A percentile compares a stretch with the other conserved stretches of the same genome.
phyloP scores from a whole-genome alignment of 2,888 invertebrate species.

The Lydus trimaculatus region DNA sequence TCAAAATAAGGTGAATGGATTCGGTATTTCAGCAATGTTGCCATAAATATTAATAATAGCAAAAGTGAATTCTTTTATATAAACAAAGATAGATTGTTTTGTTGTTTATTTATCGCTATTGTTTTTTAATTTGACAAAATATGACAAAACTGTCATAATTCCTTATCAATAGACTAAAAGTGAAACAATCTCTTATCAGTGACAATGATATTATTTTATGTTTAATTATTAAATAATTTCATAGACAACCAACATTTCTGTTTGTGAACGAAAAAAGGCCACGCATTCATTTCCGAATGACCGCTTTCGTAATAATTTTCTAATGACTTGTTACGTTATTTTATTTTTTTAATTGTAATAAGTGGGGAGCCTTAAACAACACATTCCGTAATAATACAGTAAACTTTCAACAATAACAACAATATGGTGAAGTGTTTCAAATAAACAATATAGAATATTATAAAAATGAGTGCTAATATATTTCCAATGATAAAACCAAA shows the following conservation, averaged over 20 bases:
- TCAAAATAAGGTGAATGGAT: no score
- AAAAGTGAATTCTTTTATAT: background rate
- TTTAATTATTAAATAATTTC: background rate
- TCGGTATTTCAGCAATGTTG: no score
- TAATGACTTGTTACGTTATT: slow-evolving; percentile 19
- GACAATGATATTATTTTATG: background rate
- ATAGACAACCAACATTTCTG: slow-evolving; percentile 5
- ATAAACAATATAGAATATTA: background rate
- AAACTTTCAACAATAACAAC: slow-evolving; percentile 21
- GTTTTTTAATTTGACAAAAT: background rate
- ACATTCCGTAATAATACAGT: slow-evolving; percentile 17
- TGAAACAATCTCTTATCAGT: background rate
- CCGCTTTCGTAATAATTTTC: slow-evolving; percentile 22
- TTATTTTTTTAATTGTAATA: background rate
- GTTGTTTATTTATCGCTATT: background rate
- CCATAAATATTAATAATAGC: background rate
- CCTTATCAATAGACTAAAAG: background rate
- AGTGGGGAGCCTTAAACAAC: slow-evolving; percentile 19
- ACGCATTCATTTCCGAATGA: slow-evolving; percentile 25
- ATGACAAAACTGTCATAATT: background rate
- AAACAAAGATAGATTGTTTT: background rate
- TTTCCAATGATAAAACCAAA: slow-evolving; percentile 38
- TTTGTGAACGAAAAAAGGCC: slow-evolving; percentile 6
- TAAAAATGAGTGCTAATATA: slow-evolving; percentile 43
- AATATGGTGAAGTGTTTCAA: slow-evolving; percentile 19